Percentiles rank a stretch among this genome's conserved stretches.
These are phyloP conservation scores for Apostichopus parvimensis DNA, from an alignment of 35 echinoderm and acorn worm species.

Conservation along the genomic window DNA sequence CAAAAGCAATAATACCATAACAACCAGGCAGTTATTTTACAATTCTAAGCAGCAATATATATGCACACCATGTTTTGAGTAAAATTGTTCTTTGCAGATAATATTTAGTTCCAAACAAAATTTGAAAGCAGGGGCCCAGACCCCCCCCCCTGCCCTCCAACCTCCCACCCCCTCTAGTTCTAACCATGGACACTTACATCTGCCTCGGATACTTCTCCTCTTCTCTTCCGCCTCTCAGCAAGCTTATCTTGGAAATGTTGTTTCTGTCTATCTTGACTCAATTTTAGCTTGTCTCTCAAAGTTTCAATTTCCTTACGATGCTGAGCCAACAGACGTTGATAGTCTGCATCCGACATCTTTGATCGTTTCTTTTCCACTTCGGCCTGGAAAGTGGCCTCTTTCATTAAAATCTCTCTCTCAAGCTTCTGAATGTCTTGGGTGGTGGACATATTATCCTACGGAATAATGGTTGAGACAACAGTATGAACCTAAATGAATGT, in stretches of 20 bases:
- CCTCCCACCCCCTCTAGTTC: too few species aligned
- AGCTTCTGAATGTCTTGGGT: neutral
- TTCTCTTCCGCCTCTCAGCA: constrained; percentile 55
- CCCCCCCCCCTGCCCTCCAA: too few species aligned
- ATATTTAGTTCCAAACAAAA: too few species aligned
- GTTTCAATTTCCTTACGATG: constrained; percentile 77
- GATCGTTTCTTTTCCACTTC: constrained; percentile 60
- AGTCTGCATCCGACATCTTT: constrained; percentile 74
- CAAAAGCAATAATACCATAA: too few species aligned
- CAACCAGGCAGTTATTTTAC: too few species aligned
- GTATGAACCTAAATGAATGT: too few species aligned
- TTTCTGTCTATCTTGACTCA: constrained; percentile 56
- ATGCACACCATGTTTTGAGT: too few species aligned
- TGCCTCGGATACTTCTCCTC: constrained; percentile 52
- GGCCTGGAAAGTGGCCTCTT: constrained; percentile 58
- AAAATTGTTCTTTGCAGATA: too few species aligned
- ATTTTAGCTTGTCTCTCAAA: constrained; percentile 61
- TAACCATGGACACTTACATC: constrained; percentile 52
- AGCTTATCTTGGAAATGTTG: constrained; percentile 75
- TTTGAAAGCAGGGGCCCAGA: too few species aligned
- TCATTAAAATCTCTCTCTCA: constrained; percentile 66
- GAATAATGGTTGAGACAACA: too few species aligned
- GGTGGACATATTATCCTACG: neutral
- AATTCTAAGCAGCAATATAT: too few species aligned
- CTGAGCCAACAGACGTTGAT: constrained; percentile 64